Evolutionary conservation across 2,797 vertebrate genomes (phyloP).

Genomic region (Gymnocypris eckloni): DNA sequence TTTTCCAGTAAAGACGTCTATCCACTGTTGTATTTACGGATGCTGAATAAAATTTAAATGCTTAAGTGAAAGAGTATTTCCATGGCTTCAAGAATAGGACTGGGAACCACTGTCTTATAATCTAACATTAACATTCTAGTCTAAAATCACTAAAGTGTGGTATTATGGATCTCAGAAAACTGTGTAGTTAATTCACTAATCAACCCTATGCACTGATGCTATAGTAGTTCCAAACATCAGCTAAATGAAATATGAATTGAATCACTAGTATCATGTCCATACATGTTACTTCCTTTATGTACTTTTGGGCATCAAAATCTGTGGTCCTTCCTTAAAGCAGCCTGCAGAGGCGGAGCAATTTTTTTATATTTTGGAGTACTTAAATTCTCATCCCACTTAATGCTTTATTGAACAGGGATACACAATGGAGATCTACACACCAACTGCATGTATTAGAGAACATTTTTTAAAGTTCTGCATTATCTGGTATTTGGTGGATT

Average conservation of each 20-base stretch:
- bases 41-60: background rate
- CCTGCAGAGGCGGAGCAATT: background rate
- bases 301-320: background rate
- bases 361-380: background rate
- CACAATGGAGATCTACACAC: background rate
- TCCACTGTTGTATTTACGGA: background rate
- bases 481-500: background rate
- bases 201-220: background rate
- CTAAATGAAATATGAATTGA: background rate
- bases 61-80: background rate
- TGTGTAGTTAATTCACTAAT: background rate
- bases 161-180: too few species aligned
- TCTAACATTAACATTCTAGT: background rate
- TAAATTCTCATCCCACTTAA: slow-evolving; percentile 11
- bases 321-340: background rate
- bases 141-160: too few species aligned
- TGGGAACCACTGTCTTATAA: background rate
- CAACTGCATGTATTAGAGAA: background rate
- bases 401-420: background rate
- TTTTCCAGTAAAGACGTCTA: too few species aligned
- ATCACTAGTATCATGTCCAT: background rate
- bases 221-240: background rate
- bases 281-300: background rate
- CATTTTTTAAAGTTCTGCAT: background rate
- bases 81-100: background rate